A percentile compares a stretch with the other conserved stretches of the same genome.
phyloP scores from a whole-genome alignment of 2,797 vertebrate genomes.

The Pteropus rufus region DNA sequence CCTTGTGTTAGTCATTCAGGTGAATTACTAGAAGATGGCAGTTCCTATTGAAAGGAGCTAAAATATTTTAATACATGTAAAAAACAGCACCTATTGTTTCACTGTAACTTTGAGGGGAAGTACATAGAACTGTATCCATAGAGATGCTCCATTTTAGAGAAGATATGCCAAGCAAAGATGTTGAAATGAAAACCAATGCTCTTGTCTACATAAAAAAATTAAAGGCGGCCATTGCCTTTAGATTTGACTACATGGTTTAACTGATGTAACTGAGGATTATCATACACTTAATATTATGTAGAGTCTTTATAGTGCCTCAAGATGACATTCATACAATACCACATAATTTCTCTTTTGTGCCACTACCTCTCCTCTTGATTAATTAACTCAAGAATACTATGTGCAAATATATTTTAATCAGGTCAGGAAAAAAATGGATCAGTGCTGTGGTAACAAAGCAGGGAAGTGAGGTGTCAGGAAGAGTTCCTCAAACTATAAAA shows the following conservation, averaged over 20 bases:
- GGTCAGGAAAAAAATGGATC: neutral
- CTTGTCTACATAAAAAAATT: neutral
- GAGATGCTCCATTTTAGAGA: neutral
- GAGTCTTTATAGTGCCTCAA: neutral
- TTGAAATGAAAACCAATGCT: neutral
- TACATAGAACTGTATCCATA: neutral
- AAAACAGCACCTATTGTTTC: neutral
- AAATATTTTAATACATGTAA: neutral
- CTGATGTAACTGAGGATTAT: neutral
- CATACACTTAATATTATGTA: neutral
- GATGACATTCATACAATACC: neutral
- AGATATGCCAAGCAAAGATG: neutral
- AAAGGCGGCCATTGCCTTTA: neutral
- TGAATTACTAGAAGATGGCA: neutral
- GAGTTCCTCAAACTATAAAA: neutral
- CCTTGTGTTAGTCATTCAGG: neutral
- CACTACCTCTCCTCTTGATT: neutral
- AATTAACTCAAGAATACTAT: neutral
- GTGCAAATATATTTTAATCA: neutral
- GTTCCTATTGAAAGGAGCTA: neutral
- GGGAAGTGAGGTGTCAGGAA: neutral
- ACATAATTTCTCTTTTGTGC: neutral
- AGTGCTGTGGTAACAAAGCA: neutral
- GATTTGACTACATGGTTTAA: neutral
- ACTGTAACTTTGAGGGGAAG: neutral